Conservation (phyloP, 2,797 vertebrate genomes). For the Eulemur coronatus region DNA sequence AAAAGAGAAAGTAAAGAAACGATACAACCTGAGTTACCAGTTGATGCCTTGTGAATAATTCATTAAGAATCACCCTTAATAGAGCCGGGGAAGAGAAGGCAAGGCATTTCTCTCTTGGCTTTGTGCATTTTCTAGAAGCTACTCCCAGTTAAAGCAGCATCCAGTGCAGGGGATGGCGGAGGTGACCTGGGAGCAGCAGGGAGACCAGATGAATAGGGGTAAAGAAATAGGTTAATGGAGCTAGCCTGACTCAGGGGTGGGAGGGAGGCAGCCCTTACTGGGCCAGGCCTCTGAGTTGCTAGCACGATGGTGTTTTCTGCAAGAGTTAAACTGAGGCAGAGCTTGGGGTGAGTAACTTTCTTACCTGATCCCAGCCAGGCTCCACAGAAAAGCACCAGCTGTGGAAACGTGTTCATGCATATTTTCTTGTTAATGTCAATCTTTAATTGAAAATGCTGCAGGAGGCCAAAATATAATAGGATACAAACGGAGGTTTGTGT, state of each 20-base stretch:
- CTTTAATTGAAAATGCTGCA: conserved; percentile 19
- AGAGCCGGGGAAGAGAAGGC: not conserved
- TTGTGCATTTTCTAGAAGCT: not conserved
- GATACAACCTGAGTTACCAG: not conserved
- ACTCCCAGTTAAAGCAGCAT: not conserved
- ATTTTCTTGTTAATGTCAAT: not conserved
- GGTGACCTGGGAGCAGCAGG: not conserved
- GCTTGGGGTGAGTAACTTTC: not conserved
- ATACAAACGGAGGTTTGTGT: not conserved
- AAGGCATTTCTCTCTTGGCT: not conserved
- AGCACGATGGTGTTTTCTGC: not conserved
- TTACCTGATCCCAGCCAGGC: not conserved
- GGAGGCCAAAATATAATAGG: not conserved
- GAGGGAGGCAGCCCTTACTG: not conserved
- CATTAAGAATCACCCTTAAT: not conserved
- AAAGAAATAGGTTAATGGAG: not conserved
- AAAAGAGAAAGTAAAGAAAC: not conserved
- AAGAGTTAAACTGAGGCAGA: not conserved
- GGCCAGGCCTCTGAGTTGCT: not conserved
- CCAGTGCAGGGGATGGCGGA: too few species aligned
- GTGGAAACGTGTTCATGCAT: not conserved
- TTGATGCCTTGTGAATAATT: not conserved
- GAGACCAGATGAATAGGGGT: not conserved
- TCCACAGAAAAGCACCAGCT: not conserved
- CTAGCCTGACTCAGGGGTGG: not conserved